phyloP scores from a whole-genome alignment of 2,797 vertebrate genomes.

The Peromyscus aztecus region DNA sequence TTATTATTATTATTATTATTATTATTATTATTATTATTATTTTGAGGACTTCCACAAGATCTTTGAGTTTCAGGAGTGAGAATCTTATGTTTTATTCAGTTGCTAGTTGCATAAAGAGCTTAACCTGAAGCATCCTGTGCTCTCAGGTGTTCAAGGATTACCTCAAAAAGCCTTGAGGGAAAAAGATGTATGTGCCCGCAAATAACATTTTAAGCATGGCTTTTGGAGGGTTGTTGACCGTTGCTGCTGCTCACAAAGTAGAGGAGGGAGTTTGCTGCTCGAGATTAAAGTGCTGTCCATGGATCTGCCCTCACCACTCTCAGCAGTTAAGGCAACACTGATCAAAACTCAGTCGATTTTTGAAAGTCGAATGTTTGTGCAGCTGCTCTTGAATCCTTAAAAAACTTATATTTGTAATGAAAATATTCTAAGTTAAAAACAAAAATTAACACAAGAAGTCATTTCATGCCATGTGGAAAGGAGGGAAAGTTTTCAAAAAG shows the following conservation, averaged over 20 bases:
- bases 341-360: slow-evolving; percentile 76
- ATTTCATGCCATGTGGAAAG: slow-evolving; percentile 24
- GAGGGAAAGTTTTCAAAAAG: not conserved
- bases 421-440: slow-evolving; percentile 78
- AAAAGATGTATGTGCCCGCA: slow-evolving; percentile 56
- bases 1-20: too few species aligned
- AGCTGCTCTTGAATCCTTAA: slow-evolving; percentile 78
- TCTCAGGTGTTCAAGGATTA: slow-evolving; percentile 76
- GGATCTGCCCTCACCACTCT: not conserved
- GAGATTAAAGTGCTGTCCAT: not conserved
- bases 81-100: slow-evolving; percentile 70
- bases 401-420: slow-evolving; percentile 71
- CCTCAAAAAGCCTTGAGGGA: slow-evolving; percentile 78
- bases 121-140: slow-evolving; percentile 67
- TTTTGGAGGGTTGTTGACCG: slow-evolving; percentile 30
- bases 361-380: slow-evolving; percentile 79
- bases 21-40: not conserved
- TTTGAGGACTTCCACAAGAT: slow-evolving; percentile 67
- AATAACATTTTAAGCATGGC: slow-evolving; percentile 52
- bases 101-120: slow-evolving; percentile 75
- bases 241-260: slow-evolving; percentile 52
- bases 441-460: slow-evolving; percentile 69
- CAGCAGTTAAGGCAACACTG: slow-evolving; percentile 59
- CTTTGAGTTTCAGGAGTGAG: slow-evolving; percentile 58
- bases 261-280: slow-evolving; percentile 55